These are phyloP conservation scores for Lithophane socia DNA, from an alignment of 2,888 invertebrate species.

Conservation along the genomic window DNA sequence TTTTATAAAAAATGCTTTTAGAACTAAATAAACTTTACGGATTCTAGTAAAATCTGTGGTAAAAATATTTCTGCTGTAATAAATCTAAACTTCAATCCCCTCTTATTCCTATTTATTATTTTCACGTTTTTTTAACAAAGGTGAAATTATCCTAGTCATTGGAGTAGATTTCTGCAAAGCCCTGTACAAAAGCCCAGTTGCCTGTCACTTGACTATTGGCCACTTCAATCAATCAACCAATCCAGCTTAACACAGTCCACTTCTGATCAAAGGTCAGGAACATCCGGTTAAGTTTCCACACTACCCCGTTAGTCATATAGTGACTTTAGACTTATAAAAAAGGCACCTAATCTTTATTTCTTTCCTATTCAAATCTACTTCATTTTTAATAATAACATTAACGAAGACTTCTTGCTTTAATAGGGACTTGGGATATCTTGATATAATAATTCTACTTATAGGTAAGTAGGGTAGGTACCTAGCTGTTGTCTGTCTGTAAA, in stretches of 20 bases:
- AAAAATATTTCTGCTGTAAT: background rate
- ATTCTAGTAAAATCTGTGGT: background rate
- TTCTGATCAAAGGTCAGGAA: too few species aligned
- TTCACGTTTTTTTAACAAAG: background rate
- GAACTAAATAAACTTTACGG: background rate
- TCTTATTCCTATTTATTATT: background rate
- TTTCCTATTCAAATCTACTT: background rate
- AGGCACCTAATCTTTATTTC: background rate
- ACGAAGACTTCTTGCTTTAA: background rate
- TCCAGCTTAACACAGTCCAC: too few species aligned
- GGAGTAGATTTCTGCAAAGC: background rate
- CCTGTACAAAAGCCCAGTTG: too few species aligned
- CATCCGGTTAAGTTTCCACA: background rate
- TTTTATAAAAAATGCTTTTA: conserved; percentile 20
- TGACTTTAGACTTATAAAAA: background rate
- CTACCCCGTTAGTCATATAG: background rate
- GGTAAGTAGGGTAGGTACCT: background rate
- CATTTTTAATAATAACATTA: background rate
- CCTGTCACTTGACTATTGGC: background rate
- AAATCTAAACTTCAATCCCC: background rate
- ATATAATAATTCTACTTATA: background rate
- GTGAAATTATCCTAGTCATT: background rate
- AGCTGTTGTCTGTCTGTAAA: background rate
- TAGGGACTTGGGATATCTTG: background rate
- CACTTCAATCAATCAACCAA: background rate